Evolutionary conservation across 2,888 invertebrate genomes (phyloP).

Genomic region (Brachyptera risi): DNA sequence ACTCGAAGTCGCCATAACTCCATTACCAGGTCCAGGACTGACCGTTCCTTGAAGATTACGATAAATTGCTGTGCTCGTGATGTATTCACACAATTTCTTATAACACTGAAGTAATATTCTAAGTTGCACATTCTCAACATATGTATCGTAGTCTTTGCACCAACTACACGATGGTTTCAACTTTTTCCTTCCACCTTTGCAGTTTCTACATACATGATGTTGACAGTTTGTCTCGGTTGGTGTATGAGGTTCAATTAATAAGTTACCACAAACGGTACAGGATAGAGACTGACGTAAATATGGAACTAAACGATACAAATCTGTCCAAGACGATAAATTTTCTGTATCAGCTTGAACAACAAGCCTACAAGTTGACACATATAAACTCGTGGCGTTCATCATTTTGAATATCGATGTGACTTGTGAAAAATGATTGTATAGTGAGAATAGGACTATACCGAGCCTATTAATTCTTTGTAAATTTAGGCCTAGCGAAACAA

Average conservation of each 20-base stretch:
- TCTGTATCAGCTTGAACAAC: conserved; percentile 69
- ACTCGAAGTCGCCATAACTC: conserved; percentile 50
- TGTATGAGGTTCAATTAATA: conserved; percentile 76
- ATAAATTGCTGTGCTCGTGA: conserved; percentile 69
- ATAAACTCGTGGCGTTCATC: conserved; percentile 79
- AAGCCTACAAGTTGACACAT: conserved; percentile 75
- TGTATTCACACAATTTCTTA: conserved; percentile 80
- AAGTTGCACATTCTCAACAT: conserved; percentile 76
- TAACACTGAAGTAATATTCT: conserved; percentile 82
- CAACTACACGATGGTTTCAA: conserved; percentile 78
- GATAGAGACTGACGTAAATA: conserved; percentile 82
- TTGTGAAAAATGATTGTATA: neutral
- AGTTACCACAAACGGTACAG: conserved; percentile 83
- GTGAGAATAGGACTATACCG: too few relatives aligned
- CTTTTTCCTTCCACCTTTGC: conserved; percentile 79
- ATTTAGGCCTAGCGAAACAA: too few relatives aligned
- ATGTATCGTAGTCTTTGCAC: conserved; percentile 80
- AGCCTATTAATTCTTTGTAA: too few relatives aligned
- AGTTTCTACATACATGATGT: conserved; percentile 83
- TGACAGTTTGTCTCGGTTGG: conserved; percentile 75
- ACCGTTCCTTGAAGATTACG: conserved; percentile 48
- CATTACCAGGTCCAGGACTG: conserved; percentile 46
- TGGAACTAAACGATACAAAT: conserved; percentile 77
- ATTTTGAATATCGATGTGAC: neutral
- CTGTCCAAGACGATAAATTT: conserved; percentile 67